These are phyloP conservation scores for Manis crassicaudata DNA, from an alignment of 2,797 vertebrate genomes.

Conservation along the genomic window DNA sequence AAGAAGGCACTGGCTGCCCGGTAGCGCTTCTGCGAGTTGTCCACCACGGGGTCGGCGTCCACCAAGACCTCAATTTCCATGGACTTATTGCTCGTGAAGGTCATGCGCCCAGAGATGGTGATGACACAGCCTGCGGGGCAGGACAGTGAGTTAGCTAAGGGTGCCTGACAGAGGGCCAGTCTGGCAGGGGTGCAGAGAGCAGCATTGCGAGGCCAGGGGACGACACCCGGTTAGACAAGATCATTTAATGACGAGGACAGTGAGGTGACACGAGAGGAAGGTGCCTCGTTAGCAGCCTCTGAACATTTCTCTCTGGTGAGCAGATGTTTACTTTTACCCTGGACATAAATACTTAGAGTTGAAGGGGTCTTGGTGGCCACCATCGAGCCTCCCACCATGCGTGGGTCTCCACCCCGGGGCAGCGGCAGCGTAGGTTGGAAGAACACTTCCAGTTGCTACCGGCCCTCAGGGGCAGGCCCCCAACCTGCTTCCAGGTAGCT, in stretches of 20 bases:
- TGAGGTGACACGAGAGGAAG: too few relatives aligned
- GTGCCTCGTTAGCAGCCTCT: not conserved
- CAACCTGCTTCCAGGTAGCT: not conserved
- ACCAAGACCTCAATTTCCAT: conserved; percentile 98
- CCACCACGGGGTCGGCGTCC: conserved; percentile 90
- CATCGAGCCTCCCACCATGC: not conserved
- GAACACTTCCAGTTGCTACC: not conserved
- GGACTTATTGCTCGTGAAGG: conserved; percentile 95
- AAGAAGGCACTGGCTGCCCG: conserved; percentile 96
- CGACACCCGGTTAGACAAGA: not conserved
- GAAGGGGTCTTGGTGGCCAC: not conserved
- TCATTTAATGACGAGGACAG: rapidly evolving
- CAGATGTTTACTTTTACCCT: not conserved
- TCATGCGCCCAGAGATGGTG: conserved; percentile 95
- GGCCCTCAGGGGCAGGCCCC: not conserved
- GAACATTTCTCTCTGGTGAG: not conserved
- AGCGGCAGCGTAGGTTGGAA: not conserved
- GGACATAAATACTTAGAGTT: rapidly evolving
- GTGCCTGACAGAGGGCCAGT: rapidly evolving
- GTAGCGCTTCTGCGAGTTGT: conserved; percentile 87
- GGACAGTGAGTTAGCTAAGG: not conserved
- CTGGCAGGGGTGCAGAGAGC: not conserved
- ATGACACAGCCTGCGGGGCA: conserved; percentile 90
- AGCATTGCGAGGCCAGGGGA: not conserved
- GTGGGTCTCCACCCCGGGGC: not conserved